These are phyloP conservation scores for Tachina grossa DNA, from an alignment of 2,888 invertebrate species.

Conservation along the genomic window DNA sequence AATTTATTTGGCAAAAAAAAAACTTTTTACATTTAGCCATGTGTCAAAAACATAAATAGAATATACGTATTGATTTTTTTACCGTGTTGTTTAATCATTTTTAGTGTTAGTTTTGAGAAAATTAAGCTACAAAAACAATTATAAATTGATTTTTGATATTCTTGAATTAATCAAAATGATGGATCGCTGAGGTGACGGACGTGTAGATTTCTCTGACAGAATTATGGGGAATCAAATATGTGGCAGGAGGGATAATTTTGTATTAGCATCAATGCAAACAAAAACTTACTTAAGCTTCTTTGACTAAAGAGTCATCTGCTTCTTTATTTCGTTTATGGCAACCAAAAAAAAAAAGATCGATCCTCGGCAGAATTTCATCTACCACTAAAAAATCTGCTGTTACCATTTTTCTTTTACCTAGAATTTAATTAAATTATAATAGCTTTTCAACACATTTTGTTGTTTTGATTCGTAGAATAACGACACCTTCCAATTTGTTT, in stretches of 20 bases:
- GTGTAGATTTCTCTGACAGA: too few species aligned
- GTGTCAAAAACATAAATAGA: constrained; percentile 66
- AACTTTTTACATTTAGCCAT: constrained; percentile 65
- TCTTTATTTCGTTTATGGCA: too few species aligned
- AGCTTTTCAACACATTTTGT: constrained; percentile 18
- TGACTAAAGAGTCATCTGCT: too few species aligned
- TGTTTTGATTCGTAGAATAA: not conserved
- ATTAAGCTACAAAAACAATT: not conserved
- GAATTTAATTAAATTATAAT: constrained; percentile 65
- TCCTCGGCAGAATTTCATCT: too few species aligned
- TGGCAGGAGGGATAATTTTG: too few species aligned
- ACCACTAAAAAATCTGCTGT: too few species aligned
- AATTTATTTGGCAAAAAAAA: constrained; percentile 16
- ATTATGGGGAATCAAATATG: too few species aligned
- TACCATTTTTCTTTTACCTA: constrained; percentile 51
- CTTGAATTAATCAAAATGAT: too few species aligned
- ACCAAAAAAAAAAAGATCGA: too few species aligned
- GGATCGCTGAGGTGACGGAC: too few species aligned
- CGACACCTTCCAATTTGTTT: constrained; percentile 21
- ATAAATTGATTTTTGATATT: not conserved
- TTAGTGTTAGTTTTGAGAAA: not conserved
- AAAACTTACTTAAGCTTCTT: too few species aligned
- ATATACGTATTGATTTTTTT: constrained; percentile 25
- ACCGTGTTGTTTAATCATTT: not conserved
- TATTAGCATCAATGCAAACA: too few species aligned